These are phyloP conservation scores for Rhabdophis nuchalis DNA, from an alignment of 2,797 vertebrate genomes.

Conservation along the genomic window DNA sequence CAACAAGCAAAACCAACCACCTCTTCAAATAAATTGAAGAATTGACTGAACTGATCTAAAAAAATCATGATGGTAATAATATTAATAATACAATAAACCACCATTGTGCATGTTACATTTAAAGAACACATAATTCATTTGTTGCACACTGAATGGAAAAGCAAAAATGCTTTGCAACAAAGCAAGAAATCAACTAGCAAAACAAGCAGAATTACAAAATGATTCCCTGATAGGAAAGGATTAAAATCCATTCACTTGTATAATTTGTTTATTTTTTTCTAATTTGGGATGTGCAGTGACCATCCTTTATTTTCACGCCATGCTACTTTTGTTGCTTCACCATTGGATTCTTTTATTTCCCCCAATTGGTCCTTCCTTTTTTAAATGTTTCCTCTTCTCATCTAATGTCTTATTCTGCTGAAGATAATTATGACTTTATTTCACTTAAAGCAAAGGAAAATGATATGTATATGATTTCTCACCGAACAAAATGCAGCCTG, in stretches of 20 bases:
- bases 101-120: constrained; percentile 57
- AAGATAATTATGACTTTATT: constrained; percentile 56
- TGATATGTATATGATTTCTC: constrained; percentile 66
- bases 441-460: constrained; percentile 52
- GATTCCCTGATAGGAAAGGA: constrained; percentile 60
- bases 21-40: constrained; percentile 70
- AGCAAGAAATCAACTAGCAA: constrained; percentile 65
- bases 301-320: constrained; percentile 42
- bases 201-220: constrained; percentile 61
- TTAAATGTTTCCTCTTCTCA: constrained; percentile 50
- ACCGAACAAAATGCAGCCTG: constrained; percentile 65
- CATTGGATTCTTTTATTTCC: constrained; percentile 50
- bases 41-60: constrained; percentile 63
- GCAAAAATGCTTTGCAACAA: constrained; percentile 68
- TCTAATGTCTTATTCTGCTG: constrained; percentile 59
- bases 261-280: constrained; percentile 59
- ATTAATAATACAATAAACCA: constrained; percentile 45
- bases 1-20: constrained; percentile 63
- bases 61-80: constrained; percentile 43
- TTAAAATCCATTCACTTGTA: constrained; percentile 60
- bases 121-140: constrained; percentile 55
- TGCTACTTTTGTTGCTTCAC: constrained; percentile 52
- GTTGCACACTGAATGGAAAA: constrained; percentile 65
- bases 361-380: constrained; percentile 38
- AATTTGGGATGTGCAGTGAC: constrained; percentile 53